These are phyloP conservation scores for Sarotherodon lohbergeri DNA, from an alignment of 2,113 vertebrate genomes.

Conservation along the genomic window DNA sequence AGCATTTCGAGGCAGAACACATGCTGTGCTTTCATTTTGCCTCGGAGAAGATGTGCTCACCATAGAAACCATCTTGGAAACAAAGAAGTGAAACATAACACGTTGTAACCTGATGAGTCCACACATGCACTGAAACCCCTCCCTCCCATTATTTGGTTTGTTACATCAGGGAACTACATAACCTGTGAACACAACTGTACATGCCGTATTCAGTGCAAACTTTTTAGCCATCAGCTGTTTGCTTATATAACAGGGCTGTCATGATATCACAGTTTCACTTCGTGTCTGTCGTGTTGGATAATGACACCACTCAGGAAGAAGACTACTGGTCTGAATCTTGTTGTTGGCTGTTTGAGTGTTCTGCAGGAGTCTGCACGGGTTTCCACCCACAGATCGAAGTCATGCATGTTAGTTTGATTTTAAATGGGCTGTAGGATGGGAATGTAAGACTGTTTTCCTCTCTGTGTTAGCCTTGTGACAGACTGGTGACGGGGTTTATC, in stretches of 20 bases:
- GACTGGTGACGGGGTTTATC: not conserved
- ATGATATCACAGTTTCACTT: not conserved
- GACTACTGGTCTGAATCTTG: not conserved
- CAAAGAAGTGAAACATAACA: not conserved
- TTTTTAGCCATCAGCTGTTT: not conserved
- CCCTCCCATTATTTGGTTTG: fast-evolving
- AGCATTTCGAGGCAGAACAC: not conserved
- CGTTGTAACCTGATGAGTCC: not conserved
- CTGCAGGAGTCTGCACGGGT: not conserved
- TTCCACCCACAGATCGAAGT: not conserved
- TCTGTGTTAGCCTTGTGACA: not conserved
- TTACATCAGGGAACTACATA: not conserved
- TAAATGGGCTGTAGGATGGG: not conserved
- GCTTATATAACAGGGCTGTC: not conserved
- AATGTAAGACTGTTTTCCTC: not conserved
- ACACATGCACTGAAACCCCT: not conserved
- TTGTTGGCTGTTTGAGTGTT: not conserved
- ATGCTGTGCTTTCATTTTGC: not conserved
- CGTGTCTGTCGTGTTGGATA: not conserved
- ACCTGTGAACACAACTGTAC: not conserved
- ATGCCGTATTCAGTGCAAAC: not conserved
- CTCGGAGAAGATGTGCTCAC: fast-evolving
- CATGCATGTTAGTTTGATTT: not conserved
- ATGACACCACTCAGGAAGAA: not conserved
- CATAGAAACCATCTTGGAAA: not conserved